phyloP scores from a whole-genome alignment of 2,797 vertebrate genomes.

The Myoxocephalus aenaeus region DNA sequence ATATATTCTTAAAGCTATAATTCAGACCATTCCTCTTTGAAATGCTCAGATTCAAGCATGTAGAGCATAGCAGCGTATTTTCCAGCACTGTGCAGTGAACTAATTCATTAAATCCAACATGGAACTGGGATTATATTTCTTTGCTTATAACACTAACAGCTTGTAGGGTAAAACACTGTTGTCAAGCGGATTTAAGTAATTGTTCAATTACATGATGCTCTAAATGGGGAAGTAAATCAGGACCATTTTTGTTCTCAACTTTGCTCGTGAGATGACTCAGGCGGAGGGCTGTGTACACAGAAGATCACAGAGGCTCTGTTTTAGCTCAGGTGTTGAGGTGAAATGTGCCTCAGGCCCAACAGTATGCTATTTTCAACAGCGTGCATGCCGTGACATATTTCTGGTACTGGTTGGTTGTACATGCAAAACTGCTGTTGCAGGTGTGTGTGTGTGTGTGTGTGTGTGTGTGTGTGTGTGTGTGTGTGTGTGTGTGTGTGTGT shows the following conservation, averaged over 20 bases:
- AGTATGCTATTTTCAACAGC: conserved; percentile 59
- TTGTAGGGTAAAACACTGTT: conserved; percentile 23
- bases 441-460: conserved; percentile 62
- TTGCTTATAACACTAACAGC: conserved; percentile 61
- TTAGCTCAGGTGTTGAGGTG: conserved; percentile 61
- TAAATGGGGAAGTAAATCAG: conserved; percentile 42
- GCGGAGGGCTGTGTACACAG: conserved; percentile 2
- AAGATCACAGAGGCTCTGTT: conserved; percentile 40
- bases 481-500: conserved; percentile 74
- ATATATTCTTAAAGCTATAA: conserved; percentile 51
- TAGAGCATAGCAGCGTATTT: conserved; percentile 7
- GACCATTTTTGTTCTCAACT: conserved; percentile 22
- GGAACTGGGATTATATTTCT: conserved; percentile 58
- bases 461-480: conserved; percentile 43
- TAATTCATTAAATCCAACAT: conserved; percentile 55
- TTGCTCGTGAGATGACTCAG: conserved; percentile 32
- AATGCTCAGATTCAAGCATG: conserved; percentile 60
- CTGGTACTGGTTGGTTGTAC: conserved; percentile 48
- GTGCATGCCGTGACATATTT: conserved; percentile 79
- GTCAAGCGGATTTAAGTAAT: conserved; percentile 63
- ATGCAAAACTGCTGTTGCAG: conserved; percentile 73
- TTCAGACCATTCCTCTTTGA: conserved; percentile 59
- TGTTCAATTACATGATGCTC: conserved; percentile 64
- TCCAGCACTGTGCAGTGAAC: conserved; percentile 17
- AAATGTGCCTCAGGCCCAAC: conserved; percentile 47